Base-by-base conservation (phyloP, 2,888 invertebrate genomes). In the Camptogramma bilineatum region DNA sequence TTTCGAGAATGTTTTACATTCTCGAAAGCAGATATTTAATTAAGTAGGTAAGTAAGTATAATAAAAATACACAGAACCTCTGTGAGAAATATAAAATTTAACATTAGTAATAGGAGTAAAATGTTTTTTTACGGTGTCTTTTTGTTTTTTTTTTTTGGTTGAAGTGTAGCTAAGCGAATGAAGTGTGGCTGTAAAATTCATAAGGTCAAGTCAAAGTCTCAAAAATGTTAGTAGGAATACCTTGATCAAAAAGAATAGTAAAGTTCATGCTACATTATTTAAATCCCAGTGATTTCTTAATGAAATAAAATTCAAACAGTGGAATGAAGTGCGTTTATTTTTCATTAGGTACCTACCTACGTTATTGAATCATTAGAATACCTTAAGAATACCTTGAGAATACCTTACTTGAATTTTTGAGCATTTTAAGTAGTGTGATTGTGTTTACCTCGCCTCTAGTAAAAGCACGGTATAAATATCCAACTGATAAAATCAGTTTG, bases 191-290 rank as follows among this genome's bases (percentile, higher is more conserved):
- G 13, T 44, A 17, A 55, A 47, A 56, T 19, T 48, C n/a, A 47
- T 18, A 34, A 39, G 24, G 5, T 24, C 24, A 39, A 39, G 34
- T 34, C 1, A 34, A 31, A 1, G 44, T 55, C 18, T 53, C 17
- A 10, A 46, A 54, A 28, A 46, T 46, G 10, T 24, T 47, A 46
- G 18, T 3, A 46, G 5, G 28, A 31, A 19, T 34, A 9, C 17
- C 7, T 34, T 34, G 34, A 48, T 56, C 55, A 56, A 56, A 53
- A 56, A 56, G 47, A 56, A 56, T 44, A 19, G 2, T 34, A 31
- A 28, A 55, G 31, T 31, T 18, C 7, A 54, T 21, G 13, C 18
- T 52, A 44, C 2, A 10, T 24, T 46, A 31, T 28, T 47, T 24
- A 5, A 47, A 13, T 18, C 13, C 19, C 34, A 55, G 55, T 28